These are phyloP conservation scores for Athetis lepigone DNA, from an alignment of 2,888 invertebrate genomes.

Conservation along the genomic window DNA sequence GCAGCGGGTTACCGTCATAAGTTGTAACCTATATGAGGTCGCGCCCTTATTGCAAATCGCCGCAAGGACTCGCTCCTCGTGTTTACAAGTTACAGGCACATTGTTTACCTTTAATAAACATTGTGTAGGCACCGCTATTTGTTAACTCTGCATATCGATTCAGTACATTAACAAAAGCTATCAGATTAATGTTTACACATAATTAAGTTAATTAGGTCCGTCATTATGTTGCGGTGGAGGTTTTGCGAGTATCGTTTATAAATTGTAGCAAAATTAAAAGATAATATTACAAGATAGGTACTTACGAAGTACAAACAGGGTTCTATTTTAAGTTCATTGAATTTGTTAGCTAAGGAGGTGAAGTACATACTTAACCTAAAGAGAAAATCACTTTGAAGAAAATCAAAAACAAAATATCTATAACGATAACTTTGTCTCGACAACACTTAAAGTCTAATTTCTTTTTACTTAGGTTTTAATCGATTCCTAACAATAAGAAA, in stretches of 20 bases:
- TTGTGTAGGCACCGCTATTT: constrained; percentile 67
- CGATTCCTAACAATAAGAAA: too few species aligned
- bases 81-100: constrained; percentile 72
- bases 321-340: too few species aligned
- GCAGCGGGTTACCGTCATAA: constrained; percentile 19
- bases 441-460: too few species aligned
- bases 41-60: constrained; percentile 71
- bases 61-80: constrained; percentile 74
- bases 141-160: constrained; percentile 68
- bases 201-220: constrained; percentile 62
- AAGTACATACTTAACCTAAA: too few species aligned
- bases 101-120: constrained; percentile 81
- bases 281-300: neutral
- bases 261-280: constrained; percentile 13
- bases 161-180: constrained; percentile 59
- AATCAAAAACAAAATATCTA: too few species aligned
- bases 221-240: constrained; percentile 26
- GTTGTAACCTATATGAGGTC: constrained; percentile 30
- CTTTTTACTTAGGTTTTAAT: too few species aligned
- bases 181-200: constrained; percentile 60
- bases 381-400: too few species aligned
- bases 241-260: constrained; percentile 13
- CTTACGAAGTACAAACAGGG: too few species aligned
- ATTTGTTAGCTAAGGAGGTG: too few species aligned
- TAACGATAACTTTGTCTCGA: too few species aligned